Base-by-base conservation (phyloP, 2,113 vertebrate species). In the Xiphophorus hellerii region DNA sequence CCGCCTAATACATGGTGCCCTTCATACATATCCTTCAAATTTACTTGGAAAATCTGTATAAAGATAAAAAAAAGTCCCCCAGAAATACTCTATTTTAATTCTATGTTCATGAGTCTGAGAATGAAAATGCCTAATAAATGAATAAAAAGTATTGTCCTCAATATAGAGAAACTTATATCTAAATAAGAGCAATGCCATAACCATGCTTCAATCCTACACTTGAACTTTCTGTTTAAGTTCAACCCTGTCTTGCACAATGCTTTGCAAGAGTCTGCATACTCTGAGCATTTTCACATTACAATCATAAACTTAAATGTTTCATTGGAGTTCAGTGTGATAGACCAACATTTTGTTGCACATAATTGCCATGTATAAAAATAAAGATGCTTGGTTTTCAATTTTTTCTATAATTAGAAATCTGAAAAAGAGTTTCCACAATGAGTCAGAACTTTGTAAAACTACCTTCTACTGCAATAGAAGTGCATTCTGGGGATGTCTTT, bases 1-100 rank as follows among this genome's bases (percentile, higher is more conserved):
- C 86, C 30, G 66, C 78, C 87, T 92, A 92, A 93, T 89, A 90
- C 72, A 83, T 74, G 44, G 87, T 90, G 90, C 92, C 92, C 90
- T 92, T 93, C 91, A 93, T 84, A 92, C 86, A 80, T 85, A 90
- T 92, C 84, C 87, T 90, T 90, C 85, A 89, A 79, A 90, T 87
- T 89, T 73, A 81, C 88, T 84, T 65, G 73, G 77, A 90, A 89
- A 89, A 88, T 92, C 87, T 87, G 90, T 89, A 87, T 77, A 80
- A 85, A 90, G 88, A 84, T 86, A 89, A 90, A 87, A 87, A 92
- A 87, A 87, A 92, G 92, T 87, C 90, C 88, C 79, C 83, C 33
- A 37, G 89, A 75, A 82, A 80, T 89, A 83, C 31, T 86, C 89
- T 90, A 85, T 87, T 87, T 91, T 85, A 64, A 74, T 62, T 84